phyloP scores from a whole-genome alignment of 23 tunicate genomes.

The Diplosoma virens region DNA sequence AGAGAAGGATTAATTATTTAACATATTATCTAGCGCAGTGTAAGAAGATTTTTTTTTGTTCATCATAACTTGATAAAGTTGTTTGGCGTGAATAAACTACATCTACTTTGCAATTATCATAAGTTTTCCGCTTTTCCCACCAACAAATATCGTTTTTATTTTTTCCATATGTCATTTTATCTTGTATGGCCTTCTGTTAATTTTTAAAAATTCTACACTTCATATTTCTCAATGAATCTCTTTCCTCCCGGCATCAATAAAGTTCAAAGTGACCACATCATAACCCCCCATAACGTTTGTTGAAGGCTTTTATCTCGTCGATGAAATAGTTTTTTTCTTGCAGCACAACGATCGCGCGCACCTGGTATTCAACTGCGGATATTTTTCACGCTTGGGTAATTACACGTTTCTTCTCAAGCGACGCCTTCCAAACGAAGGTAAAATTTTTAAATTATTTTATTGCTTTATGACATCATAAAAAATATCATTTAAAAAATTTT shows the following conservation, averaged over 20 bases:
- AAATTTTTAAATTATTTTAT: no score
- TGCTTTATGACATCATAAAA: no score
- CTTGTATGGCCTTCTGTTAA: not conserved
- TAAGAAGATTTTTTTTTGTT: not conserved
- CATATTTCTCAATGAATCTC: not conserved
- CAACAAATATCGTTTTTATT: not conserved
- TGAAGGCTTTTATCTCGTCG: not conserved
- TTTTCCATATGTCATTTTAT: not conserved
- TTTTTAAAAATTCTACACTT: not conserved
- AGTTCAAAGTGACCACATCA: not conserved
- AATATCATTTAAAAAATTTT: no score
- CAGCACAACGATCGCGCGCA: not conserved
- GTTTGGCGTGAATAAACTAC: no score
- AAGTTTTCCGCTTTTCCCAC: no score
- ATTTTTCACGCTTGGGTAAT: slow-evolving; percentile 28
- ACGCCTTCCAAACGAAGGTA: no score
- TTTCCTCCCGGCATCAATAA: not conserved
- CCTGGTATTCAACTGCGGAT: slow-evolving; percentile 30
- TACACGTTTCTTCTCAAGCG: not conserved
- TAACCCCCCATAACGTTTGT: not conserved
- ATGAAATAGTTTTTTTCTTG: not conserved
- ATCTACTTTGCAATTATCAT: no score
- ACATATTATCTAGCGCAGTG: no score
- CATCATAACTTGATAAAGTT: not conserved
- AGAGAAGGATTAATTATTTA: no score